Conservation (phyloP, 2,888 invertebrate species). For the Morinoia aosen region DNA sequence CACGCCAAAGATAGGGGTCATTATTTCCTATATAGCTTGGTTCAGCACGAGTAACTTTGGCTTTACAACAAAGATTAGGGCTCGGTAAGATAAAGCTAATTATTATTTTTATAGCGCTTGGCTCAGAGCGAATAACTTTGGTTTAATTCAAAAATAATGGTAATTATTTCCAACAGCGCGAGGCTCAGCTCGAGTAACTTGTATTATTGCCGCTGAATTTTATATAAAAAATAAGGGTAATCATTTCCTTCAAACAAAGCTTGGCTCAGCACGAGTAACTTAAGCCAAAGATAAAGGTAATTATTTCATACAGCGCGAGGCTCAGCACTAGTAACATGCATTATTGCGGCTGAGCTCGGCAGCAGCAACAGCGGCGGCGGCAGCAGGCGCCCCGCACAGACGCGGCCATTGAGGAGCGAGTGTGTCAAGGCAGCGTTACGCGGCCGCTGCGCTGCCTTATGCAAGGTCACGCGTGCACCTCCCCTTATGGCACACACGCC, state of each 20-base stretch:
- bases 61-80: no score
- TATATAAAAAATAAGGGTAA: no score
- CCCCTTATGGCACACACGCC: background rate
- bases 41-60: no score
- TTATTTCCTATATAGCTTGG: no score
- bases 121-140: no score
- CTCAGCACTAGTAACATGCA: background rate
- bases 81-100: no score
- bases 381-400: background rate
- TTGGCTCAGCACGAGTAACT: no score
- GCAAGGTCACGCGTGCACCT: background rate
- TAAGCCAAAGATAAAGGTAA: background rate
- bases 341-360: background rate
- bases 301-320: background rate
- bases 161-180: no score
- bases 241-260: no score
- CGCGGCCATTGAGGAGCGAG: background rate
- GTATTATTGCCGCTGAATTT: background rate
- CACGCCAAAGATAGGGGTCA: no score
- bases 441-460: background rate
- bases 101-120: background rate
- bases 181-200: no score
- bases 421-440: constrained; percentile 10
- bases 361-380: background rate
- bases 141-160: no score